Conservation (phyloP, 2,797 vertebrate genomes). For the Garrulus glandarius region DNA sequence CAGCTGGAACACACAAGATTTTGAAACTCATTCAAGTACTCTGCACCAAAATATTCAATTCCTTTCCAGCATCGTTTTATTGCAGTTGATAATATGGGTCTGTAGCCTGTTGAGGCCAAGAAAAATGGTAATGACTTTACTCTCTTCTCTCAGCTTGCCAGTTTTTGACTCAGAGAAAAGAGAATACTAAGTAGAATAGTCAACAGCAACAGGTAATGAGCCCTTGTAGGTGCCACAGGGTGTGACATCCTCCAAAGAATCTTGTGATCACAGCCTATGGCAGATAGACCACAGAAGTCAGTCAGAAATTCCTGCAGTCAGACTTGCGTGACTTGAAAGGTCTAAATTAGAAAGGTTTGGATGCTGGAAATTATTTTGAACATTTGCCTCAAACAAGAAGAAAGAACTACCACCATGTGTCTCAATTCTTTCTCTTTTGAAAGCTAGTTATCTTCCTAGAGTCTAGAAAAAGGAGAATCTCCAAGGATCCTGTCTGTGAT, state of each 20-base stretch:
- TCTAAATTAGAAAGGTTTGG: neutral
- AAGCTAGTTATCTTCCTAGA: neutral
- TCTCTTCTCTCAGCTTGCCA: neutral
- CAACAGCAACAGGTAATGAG: neutral
- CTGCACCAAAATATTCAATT: slow-evolving; percentile 17
- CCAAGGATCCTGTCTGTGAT: neutral
- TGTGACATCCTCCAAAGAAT: neutral
- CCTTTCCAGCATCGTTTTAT: neutral
- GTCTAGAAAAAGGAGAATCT: neutral
- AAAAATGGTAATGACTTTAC: neutral
- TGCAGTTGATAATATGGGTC: neutral
- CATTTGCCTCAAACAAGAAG: neutral
- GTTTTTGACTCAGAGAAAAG: neutral
- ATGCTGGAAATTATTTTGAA: neutral
- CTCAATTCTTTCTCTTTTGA: neutral
- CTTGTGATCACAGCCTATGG: neutral
- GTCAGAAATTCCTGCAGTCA: neutral
- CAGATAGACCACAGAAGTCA: neutral
- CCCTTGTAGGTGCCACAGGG: neutral
- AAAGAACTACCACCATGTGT: neutral
- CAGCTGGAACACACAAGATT: slow-evolving; percentile 18
- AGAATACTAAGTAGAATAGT: neutral
- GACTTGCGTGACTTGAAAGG: neutral
- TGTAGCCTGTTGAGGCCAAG: neutral
- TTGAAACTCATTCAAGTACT: slow-evolving; percentile 41